phyloP scores from a whole-genome alignment of 2,113 vertebrate genomes.

The Lophochroa leadbeateri region DNA sequence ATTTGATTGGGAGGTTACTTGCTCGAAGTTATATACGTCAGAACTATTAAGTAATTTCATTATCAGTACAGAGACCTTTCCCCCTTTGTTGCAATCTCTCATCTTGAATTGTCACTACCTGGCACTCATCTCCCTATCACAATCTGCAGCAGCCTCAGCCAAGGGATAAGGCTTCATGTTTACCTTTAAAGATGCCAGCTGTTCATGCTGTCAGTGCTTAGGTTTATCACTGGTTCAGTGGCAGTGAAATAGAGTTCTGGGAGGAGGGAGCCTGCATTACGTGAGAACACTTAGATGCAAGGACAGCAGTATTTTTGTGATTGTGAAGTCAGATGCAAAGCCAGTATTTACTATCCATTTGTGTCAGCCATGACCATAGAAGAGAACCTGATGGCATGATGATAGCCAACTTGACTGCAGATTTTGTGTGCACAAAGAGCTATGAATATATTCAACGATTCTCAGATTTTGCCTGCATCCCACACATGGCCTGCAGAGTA shows the following conservation, averaged over 20 bases:
- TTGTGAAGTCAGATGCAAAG: slow-evolving; percentile 7
- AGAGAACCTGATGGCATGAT: not conserved
- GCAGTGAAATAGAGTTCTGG: not conserved
- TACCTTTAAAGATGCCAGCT: not conserved
- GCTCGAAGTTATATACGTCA: not conserved
- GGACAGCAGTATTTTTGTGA: not conserved
- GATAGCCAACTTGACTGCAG: not conserved
- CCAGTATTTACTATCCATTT: not conserved
- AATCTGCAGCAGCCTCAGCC: not conserved
- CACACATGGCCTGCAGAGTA: not conserved
- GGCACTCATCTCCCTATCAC: not conserved
- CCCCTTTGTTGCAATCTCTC: not conserved
- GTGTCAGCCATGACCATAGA: not conserved
- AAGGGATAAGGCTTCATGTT: not conserved
- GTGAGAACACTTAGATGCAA: not conserved
- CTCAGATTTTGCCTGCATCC: not conserved
- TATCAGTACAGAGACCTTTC: not conserved
- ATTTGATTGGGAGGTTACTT: not conserved
- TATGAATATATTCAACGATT: not conserved
- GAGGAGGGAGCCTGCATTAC: not conserved
- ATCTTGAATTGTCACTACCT: not conserved
- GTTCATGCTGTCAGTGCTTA: not conserved
- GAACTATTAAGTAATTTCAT: not conserved
- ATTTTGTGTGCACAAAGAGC: not conserved
- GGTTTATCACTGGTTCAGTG: not conserved